These are phyloP conservation scores for Athene cunicularia DNA, from an alignment of 2,113 vertebrate species.

Conservation along the genomic window DNA sequence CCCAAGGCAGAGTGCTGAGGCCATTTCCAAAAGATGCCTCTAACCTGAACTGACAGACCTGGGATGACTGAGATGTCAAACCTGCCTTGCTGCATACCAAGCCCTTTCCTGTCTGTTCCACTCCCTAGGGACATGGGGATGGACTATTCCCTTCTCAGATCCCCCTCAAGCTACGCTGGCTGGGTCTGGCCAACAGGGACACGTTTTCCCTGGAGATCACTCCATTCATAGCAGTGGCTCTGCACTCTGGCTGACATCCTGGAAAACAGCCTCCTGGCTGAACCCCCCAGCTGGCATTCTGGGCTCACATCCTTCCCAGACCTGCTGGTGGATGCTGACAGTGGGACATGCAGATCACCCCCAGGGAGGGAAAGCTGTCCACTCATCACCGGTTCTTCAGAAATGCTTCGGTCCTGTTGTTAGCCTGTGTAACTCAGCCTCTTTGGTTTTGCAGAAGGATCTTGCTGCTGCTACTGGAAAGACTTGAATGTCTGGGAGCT, in stretches of 20 bases:
- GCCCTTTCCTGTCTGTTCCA: background rate
- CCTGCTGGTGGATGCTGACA: background rate
- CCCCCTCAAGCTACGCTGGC: background rate
- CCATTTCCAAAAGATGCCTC: background rate
- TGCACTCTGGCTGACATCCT: background rate
- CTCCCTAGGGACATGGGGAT: background rate
- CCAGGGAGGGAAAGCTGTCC: background rate
- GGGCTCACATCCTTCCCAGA: background rate
- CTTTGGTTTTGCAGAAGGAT: background rate
- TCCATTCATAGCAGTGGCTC: background rate
- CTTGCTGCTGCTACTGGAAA: background rate
- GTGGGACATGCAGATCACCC: accelerated
- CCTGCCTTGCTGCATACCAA: background rate
- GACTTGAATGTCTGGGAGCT: background rate
- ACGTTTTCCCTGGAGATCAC: background rate
- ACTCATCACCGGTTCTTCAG: background rate
- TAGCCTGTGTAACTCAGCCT: background rate
- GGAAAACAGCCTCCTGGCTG: background rate
- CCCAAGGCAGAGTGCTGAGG: background rate
- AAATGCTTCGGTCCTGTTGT: accelerated
- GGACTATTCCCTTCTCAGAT: background rate
- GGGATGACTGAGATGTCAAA: background rate
- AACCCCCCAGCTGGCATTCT: background rate
- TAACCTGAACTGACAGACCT: background rate
- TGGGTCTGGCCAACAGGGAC: background rate